Base-by-base conservation (phyloP, 2,113 vertebrate genomes). In the Silurus meridionalis region DNA sequence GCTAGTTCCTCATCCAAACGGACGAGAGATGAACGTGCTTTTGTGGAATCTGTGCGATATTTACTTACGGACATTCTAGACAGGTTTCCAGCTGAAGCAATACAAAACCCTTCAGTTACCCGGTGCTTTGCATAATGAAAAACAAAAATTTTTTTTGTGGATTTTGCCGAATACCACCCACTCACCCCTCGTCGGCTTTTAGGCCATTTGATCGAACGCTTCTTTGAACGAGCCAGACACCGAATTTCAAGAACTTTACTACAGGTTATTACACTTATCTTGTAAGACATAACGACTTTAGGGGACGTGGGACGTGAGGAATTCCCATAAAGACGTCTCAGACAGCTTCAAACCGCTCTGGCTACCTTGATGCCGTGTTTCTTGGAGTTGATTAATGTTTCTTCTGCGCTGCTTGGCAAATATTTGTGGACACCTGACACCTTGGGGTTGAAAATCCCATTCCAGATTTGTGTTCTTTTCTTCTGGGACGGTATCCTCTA, bases 41-140 rank as follows among this genome's bases (percentile, higher is more conserved):
- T n/a, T 77, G 46, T 74, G 71, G 75, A 78, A 78, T 78, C 75
- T 78, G 75, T 78, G 75, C 52, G 3, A 57, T 57, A 25, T 78
- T 78, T 78, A 15, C 55, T 57, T 78, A 17, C 52, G 28, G 28
- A 57, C 3, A 55, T 57, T 17, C 6, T 28, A 57, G 52, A 37
- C 14, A 15, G 6, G 5, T 78, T 75, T 75, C 4, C 8, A 72
- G 19, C 69, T n/a, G 74, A 63, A 19, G 19, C 17, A 5, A 63
- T 63, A 17, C 17, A 21, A 63, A 19, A 19, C 15, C 60, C 6
- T 19, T 23, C 8, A 57, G 53, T 78, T 78, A 15, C n/a, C 2
- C 1, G 53, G 52, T 57, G 52, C 52, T 55, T 78, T 57, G 23
- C 15, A 14, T 55, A 78, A 78, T 7, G 13, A 55, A 78, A 75